Base-by-base conservation (phyloP, 2,888 invertebrate genomes). In the Orthosia gothica region DNA sequence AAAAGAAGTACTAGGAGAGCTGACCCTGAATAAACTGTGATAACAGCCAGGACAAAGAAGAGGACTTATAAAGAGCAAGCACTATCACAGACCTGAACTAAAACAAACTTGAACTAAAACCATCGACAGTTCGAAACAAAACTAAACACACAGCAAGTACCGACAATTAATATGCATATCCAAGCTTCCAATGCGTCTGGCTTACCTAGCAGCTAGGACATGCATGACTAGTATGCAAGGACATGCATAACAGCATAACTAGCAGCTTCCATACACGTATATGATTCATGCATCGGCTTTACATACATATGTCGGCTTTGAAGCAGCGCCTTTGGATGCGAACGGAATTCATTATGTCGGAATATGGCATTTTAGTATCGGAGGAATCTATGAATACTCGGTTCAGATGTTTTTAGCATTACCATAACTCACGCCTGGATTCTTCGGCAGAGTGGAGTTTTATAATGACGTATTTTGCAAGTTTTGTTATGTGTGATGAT, bases 341-440 rank as follows among this genome's bases (percentile, higher is more conserved):
- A 55, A 59, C 70, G 49, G 80, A 80, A 80, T 80, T 81, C 76
- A 80, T 80, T 80, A 80, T 76, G 40, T 32, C n/a, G 52, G 59
- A 70, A 75, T 79, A 79, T 79, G 59, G 26, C 26, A 32, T 65
- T 76, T 80, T 80, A 71, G 71, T 71, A 80, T 74, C 11, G 78
- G 40, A 49, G 50, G 61, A 23, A 65, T 63, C 63, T 71, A 45
- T 77, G 76, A 76, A 76, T 64, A 55, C 26, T n/a, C 0, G 54
- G 20, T 54, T 45, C 71, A 76, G 32, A 58, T 76, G 50, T 59
- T 71, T 71, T 61, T 61, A 18, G 54, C 18, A 75, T 76, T 75
- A 75, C 16, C 61, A 75, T 75, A 69, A 70, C 15, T 50, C 45
- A 23, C 26, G 74, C 50, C 13, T 66, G 74, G 18, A 45, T 65